Evolutionary conservation across 1,140 invertebrate genomes (phyloP).

Genomic region (Palaemon carinicauda): DNA sequence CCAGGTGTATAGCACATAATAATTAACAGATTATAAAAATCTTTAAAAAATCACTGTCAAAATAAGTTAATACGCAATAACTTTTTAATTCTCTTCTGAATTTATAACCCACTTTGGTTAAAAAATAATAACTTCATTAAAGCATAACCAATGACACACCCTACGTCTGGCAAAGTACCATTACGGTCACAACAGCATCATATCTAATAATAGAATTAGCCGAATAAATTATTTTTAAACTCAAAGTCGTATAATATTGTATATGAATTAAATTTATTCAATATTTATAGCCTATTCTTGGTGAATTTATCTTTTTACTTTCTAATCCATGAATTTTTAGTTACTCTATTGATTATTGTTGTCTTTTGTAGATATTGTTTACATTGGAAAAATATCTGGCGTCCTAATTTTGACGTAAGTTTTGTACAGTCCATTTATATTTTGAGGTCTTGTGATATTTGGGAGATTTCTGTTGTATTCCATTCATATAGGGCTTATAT

Average conservation of each 20-base stretch:
- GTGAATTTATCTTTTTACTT: background rate
- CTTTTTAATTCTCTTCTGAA: no score
- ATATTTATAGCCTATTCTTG: background rate
- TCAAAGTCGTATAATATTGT: background rate
- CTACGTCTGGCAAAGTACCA: conserved; percentile 52
- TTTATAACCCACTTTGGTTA: no score
- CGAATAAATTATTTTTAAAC: background rate
- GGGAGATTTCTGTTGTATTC: background rate
- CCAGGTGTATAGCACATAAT: no score
- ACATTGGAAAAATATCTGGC: conserved; percentile 43
- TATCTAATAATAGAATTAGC: background rate
- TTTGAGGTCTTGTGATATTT: background rate
- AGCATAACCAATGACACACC: conserved; percentile 21
- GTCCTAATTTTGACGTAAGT: conserved; percentile 54
- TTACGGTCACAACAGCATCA: background rate
- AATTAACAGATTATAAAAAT: no score
- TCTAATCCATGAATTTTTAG: background rate
- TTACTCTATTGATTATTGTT: background rate
- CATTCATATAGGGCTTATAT: background rate
- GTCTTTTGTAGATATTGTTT: conserved; percentile 13
- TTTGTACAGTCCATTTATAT: conserved; percentile 38
- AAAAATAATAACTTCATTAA: no score
- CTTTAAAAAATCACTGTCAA: no score
- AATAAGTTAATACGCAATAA: no score
- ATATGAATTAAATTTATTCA: no score